Base-by-base conservation (phyloP, 2,888 invertebrate genomes). In the Yponomeuta sedellus region DNA sequence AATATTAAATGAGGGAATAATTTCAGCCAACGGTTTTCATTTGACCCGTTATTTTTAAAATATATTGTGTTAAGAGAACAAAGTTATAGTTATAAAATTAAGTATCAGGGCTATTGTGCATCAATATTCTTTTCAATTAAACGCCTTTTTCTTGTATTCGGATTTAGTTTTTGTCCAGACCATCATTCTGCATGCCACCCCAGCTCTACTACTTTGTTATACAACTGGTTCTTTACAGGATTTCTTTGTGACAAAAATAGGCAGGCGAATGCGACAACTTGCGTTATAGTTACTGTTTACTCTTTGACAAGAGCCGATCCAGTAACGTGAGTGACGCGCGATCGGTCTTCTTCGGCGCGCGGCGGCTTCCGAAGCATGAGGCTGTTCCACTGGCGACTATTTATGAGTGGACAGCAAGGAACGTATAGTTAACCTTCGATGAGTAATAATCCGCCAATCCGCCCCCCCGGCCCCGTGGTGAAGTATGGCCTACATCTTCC, bases 51-150 rank as follows among this genome's bases (percentile, higher is more conserved):
- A 10, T 20, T 22, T 20, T 20, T 59, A 16, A 52, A 52, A 16
- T 52, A 52, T 52, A 1, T 52, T 52, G 3, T 12, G 1, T 52
- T 16, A 16, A 25, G 44, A 16, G 2, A 52, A 52, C 16, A 52
- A 52, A 52, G 16, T 16, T 12, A 10, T 59, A 22, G 5, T 34
- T 34, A 58, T 19, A 59, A 25, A 25, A 59, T 22, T 58, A 58
- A 58, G 44, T 16, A 28, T 61, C 28, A 61, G 63, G 63, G n/a
- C 44, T 52, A 59, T 22, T 19, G 12, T 80, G 77, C 72, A 81
- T 78, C 82, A 79, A 74, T 75, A 74, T 63, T 63, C 63, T 63
- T 80, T 75, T 79, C 78, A 80, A 85, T 83, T 85, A 86, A 86
- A 83, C 70, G 72, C 74, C 71, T 77, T 76, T 72, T 71, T 70